Base-by-base conservation (phyloP, 2,113 vertebrate species). In the Nothoprocta perdicaria region DNA sequence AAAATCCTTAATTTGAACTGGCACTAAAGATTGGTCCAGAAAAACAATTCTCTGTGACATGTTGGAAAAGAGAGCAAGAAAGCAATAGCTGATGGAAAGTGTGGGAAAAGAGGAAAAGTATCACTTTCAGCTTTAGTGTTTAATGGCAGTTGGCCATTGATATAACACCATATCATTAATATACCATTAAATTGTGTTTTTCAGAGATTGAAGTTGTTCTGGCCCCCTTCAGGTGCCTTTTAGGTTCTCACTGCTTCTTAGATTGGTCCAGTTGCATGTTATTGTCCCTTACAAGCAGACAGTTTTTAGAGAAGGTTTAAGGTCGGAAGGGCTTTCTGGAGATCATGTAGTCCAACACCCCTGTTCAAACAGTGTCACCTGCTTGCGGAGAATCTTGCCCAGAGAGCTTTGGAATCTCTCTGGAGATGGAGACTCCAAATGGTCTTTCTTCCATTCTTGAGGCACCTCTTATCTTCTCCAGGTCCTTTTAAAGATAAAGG, bases 71-170 rank as follows among this genome's bases (percentile, higher is more conserved):
- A 65, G 84, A 65, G 72, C 41, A 89, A 67, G 84, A 87, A 95
- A 95, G 92, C 61, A 95, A 68, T 65, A 75, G 33, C 33, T 77
- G 41, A 87, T 81, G 75, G 53, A 24, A 86, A 86, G 18, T 91
- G 57, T 78, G 76, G 87, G 87, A 78, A 94, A 92, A 83, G 72
- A 89, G 57, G 55, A 91, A 7, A 72, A 80, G 68, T 90, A 96
- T 93, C 72, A 78, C 52, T 96, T 95, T 93, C 89, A 89, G 79
- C 72, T 78, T 53, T 35, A 91, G 31, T 53, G 10, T 89, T 94
- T 93, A 90, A 92, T 40, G 75, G 52, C 24, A 89, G 7, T 22
- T 92, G 89, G 82, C 48, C 48, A 48, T 11, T 48, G 48, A 48
- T 48, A 48, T 48, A 48, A 11, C 48, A 22, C 48, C 22, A 48